Conservation (phyloP, 2,888 invertebrate species). For the Lochmaea capreae region DNA sequence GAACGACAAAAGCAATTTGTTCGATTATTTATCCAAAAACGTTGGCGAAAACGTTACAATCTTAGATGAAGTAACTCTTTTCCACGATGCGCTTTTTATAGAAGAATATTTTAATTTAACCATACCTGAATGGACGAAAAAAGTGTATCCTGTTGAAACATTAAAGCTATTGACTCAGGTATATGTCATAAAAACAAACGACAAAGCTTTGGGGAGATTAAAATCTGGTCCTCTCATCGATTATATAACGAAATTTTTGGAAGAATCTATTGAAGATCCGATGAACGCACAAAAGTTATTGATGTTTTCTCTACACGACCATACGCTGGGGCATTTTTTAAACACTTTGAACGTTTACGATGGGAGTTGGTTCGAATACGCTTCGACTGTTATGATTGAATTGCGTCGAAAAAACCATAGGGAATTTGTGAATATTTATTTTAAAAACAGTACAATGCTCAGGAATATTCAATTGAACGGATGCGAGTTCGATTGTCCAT, state of each 20-base stretch:
- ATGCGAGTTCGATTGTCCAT: slow-evolving; percentile 32
- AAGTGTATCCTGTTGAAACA: slow-evolving; percentile 68
- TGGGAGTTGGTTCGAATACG: slow-evolving; percentile 73
- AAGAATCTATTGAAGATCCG: slow-evolving; percentile 20
- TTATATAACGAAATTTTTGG: slow-evolving; percentile 41
- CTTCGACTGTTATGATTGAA: slow-evolving; percentile 76
- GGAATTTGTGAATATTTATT: slow-evolving; percentile 34
- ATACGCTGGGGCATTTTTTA: slow-evolving; percentile 77
- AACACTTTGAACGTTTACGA: slow-evolving; percentile 76
- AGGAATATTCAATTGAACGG: slow-evolving; percentile 20
- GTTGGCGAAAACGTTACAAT: slow-evolving; percentile 70
- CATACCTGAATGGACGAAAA: slow-evolving; percentile 50
- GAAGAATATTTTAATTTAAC: slow-evolving; percentile 71
- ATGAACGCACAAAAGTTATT: slow-evolving; percentile 68
- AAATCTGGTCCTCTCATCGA: slow-evolving; percentile 44
- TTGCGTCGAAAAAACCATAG: slow-evolving; percentile 64
- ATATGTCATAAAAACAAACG: not conserved
- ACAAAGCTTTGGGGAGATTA: slow-evolving; percentile 11
- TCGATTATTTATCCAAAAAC: slow-evolving; percentile 71
- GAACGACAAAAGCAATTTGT: slow-evolving; percentile 70
- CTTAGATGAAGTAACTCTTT: slow-evolving; percentile 62
- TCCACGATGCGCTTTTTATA: slow-evolving; percentile 74
- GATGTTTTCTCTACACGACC: slow-evolving; percentile 82
- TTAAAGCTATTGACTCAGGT: not conserved
- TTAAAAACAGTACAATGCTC: slow-evolving; percentile 33